phyloP scores from a whole-genome alignment of 2,797 vertebrate genomes.

The Chromis chromis region DNA sequence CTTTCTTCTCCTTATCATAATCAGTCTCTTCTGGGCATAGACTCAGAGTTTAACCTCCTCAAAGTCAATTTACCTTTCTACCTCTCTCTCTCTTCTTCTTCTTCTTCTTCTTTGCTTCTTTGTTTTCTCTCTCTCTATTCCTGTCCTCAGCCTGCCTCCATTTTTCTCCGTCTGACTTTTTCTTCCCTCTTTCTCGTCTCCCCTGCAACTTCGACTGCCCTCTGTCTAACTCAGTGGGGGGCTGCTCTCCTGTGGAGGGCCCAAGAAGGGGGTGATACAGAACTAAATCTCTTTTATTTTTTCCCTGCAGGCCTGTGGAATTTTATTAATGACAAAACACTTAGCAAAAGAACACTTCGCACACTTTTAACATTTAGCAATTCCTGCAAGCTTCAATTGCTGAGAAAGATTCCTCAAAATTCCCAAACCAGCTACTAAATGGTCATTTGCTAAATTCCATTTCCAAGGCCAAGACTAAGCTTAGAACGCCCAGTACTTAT shows the following conservation, averaged over 20 bases:
- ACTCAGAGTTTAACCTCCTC: slow-evolving; percentile 79
- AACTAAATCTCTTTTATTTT: slow-evolving; percentile 23
- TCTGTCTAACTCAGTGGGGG: slow-evolving; percentile 42
- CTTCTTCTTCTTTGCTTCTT: slow-evolving; percentile 34
- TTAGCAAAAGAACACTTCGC: neutral
- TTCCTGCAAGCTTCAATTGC: neutral
- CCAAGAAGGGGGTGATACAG: slow-evolving; percentile 15
- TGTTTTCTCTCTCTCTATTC: slow-evolving; percentile 47
- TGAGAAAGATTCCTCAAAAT: neutral
- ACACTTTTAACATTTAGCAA: neutral
- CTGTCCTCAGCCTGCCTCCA: slow-evolving; percentile 41
- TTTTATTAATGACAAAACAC: slow-evolving; percentile 23
- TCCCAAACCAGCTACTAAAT: too few species aligned
- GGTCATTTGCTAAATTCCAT: neutral
- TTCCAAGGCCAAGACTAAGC: neutral
- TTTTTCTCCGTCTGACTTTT: slow-evolving; percentile 45
- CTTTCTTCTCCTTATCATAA: slow-evolving; percentile 76
- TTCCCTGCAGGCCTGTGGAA: slow-evolving; percentile 16
- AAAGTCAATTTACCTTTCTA: slow-evolving; percentile 78
- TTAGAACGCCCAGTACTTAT: neutral
- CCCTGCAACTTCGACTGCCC: slow-evolving; percentile 26
- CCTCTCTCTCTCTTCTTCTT: slow-evolving; percentile 32
- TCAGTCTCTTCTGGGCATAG: slow-evolving; percentile 77
- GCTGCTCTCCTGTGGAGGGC: slow-evolving; percentile 18
- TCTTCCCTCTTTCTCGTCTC: slow-evolving; percentile 29